Evolutionary conservation across 2,113 vertebrate species (phyloP).

Genomic region (Pterocles orientalis): DNA sequence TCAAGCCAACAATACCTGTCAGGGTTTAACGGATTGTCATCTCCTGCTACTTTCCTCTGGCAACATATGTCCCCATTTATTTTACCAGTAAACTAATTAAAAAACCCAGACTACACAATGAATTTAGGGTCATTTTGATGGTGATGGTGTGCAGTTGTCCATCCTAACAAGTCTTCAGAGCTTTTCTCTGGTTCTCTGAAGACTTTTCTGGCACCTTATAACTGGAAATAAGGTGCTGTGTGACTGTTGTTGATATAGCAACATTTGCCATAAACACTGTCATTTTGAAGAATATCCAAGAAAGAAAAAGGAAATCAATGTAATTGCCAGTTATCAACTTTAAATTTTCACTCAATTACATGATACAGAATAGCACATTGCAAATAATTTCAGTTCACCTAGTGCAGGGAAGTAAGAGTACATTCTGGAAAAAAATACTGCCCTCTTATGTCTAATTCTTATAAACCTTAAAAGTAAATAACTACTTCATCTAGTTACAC

Average conservation of each 20-base stretch:
- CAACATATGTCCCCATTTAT: not conserved
- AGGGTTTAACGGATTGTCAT: conserved; percentile 70
- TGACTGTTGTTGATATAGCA: conserved; percentile 25
- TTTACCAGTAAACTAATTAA: conserved; percentile 35
- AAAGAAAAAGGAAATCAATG: conserved; percentile 66
- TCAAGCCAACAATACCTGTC: conserved; percentile 63
- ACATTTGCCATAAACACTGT: conserved; percentile 30
- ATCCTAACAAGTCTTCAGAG: not conserved
- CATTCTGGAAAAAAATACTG: not conserved
- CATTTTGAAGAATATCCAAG: conserved; percentile 56
- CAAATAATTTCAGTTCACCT: conserved; percentile 52
- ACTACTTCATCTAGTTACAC: not conserved
- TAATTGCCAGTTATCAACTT: conserved; percentile 64
- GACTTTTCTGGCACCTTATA: not conserved
- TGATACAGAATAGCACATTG: conserved; percentile 17
- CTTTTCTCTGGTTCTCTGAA: not conserved
- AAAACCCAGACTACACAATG: not conserved
- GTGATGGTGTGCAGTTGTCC: not conserved
- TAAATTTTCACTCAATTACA: conserved; percentile 60
- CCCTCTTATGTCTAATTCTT: not conserved
- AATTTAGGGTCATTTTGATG: not conserved
- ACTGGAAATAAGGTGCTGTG: not conserved
- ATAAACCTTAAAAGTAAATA: not conserved
- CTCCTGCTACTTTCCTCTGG: conserved; percentile 37
- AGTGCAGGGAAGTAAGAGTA: not conserved